Evolutionary conservation across 2,888 invertebrate genomes (phyloP), one percentile per base, ranked within the genome.

Genomic region (Spatulosminthurus flaviceps): DNA sequence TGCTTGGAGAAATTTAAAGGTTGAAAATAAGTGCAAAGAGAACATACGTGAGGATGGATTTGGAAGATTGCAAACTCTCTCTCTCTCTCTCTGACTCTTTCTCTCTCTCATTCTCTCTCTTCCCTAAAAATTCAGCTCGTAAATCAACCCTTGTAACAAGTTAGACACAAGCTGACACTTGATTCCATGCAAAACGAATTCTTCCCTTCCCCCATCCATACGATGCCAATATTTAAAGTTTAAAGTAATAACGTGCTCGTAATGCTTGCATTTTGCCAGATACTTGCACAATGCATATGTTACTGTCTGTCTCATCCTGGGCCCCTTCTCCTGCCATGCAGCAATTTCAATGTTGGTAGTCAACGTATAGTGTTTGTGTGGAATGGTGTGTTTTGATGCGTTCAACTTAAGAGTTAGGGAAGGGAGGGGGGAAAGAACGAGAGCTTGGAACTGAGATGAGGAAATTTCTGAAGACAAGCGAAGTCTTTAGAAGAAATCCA

Each of bases 151-250:
- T 80, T 74, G 81, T 81, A 82, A 80, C 82, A 82, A 82, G 77
- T 82, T 81, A 81, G 83, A 82, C 71, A 71, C 71, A 81, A 75
- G 82, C 80, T 84, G 84, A 84, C 84, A 84, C 81, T 84, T 84
- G 83, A 83, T 84, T 84, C 81, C 80, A 77, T 79, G 75, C 79
- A 81, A 84, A 84, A 82, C 83, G 82, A 83, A 83, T 83, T 83
- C 81, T 80, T 72, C 64, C 64, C 78, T 70, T 74, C 73, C 76
- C 77, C 78, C 77, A 43, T 77, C 26, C 79, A 72, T 73, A 79
- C 78, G 77, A 81, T 83, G 79, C 82, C 82, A 82, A 82, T 83
- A 82, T 80, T 81, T 77, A 67, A 81, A 79, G 69, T 77, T 77
- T 80, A 42, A 72, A 74, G 74, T 74, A 64, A 76, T 73, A 74